Evolutionary conservation across 2,797 vertebrate genomes (phyloP), one percentile per base, ranked within the genome.

Genomic region (Tadarida brasiliensis): DNA sequence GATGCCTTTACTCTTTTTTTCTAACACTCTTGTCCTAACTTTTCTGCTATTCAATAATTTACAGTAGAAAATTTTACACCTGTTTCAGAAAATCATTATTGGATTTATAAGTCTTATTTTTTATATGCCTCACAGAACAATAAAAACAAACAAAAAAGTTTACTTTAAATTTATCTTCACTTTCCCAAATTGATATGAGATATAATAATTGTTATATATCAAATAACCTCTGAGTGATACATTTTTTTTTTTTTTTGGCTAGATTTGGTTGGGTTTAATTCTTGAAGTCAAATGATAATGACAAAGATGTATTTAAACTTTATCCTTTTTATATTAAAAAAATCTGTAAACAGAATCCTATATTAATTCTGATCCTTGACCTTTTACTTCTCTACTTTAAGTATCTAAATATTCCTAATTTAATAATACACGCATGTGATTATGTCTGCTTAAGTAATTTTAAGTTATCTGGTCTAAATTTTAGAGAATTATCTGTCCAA

Each of bases 361-460:
- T 49, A 33, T 35, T 54, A 39, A 77, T 5, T 61, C 17, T 81
- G 4, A 92, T 57, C 14, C 8, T 82, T 39, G 1, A 33, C 4
- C 4, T 88, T 85, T 85, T 35, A 20, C 3, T 77, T 57, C 33
- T 12, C n/a, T 9, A 59, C 3, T 61, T 88, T 20, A 82, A 74
- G 44, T 92, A 71, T 24, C n/a, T 92, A 57, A 61, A 44, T 87
- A n/a, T 68, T 84, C 17, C 68, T 59, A 80, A 87, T 87, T 90
- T 49, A 90, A 78, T 68, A 74, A 80, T 1, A 28, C 28, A 82
- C 8, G 14, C 1, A 51, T 28, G 10, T 8, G n/a, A 15, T 49
- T 65, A 51, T 44, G 1, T 83, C 63, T 90, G 24, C 61, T 90
- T 94, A 49, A 90, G 90, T 78, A 87, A 85, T 65, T 92, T 94